phyloP scores from a whole-genome alignment of 1,140 invertebrate genomes.

The Phthorimaea operculella region DNA sequence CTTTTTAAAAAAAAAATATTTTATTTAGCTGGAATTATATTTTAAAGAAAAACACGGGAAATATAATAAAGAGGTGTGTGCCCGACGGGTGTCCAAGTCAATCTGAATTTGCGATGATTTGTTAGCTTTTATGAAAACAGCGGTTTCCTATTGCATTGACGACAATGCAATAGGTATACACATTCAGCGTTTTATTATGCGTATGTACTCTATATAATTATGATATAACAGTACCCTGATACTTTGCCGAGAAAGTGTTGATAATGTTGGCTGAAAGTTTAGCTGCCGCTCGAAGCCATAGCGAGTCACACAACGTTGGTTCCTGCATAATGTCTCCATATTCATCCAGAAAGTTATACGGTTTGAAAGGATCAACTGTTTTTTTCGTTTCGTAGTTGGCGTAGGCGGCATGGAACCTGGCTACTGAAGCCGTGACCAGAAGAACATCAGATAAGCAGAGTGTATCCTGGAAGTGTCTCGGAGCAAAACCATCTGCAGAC shows the following conservation, averaged over 20 bases:
- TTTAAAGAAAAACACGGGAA: too few relatives aligned
- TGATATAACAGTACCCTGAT: too few relatives aligned
- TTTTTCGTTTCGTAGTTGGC: slow-evolving; percentile 35
- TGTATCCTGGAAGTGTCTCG: slow-evolving; percentile 18
- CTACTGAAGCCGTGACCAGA: slow-evolving; percentile 23
- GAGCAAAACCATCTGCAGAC: slow-evolving; percentile 29
- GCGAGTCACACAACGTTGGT: slow-evolving; percentile 28
- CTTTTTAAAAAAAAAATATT: too few relatives aligned
- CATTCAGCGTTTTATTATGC: too few relatives aligned
- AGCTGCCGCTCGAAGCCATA: slow-evolving; percentile 34
- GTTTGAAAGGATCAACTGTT: slow-evolving; percentile 4
- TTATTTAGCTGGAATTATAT: too few relatives aligned
- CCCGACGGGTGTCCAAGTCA: too few relatives aligned
- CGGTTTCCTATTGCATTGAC: too few relatives aligned
- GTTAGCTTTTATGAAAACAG: too few relatives aligned
- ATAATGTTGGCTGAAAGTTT: slow-evolving; percentile 37
- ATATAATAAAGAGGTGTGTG: too few relatives aligned
- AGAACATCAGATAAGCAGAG: slow-evolving; percentile 32
- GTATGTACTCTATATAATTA: too few relatives aligned
- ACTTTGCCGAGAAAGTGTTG: slow-evolving; percentile 31
- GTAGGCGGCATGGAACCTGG: slow-evolving; percentile 46
- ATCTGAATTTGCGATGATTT: too few relatives aligned
- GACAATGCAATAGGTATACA: too few relatives aligned
- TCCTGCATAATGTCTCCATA: slow-evolving; percentile 27
- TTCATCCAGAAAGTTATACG: slow-evolving; percentile 24